Evolutionary conservation across 2,113 vertebrate species (phyloP).

Genomic region (Boulengeromyrus knoepffleri): DNA sequence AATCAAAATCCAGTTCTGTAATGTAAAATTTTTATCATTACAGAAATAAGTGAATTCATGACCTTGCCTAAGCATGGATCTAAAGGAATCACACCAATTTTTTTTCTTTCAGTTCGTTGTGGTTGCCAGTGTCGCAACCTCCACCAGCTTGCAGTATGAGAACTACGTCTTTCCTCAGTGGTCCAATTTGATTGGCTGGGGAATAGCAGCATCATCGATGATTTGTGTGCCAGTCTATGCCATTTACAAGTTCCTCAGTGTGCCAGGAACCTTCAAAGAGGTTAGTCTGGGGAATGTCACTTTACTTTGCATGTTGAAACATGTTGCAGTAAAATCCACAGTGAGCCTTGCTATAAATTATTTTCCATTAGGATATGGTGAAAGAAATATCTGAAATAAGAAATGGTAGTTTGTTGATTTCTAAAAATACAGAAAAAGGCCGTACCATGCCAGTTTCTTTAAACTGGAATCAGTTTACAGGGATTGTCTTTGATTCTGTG

Average conservation of each 20-base stretch:
- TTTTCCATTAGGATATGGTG: not conserved
- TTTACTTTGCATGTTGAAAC: not conserved
- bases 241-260: conserved; percentile 80
- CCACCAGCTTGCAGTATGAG: conserved; percentile 79
- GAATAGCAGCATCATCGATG: conserved; percentile 89
- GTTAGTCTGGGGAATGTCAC: conserved; percentile 54
- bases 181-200: conserved; percentile 85
- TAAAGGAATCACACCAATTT: conserved; percentile 3
- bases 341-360: not conserved
- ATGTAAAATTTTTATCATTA: not conserved
- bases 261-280: conserved; percentile 78
- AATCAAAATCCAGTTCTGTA: not conserved
- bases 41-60: not conserved
- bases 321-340: not conserved
- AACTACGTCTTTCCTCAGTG: conserved; percentile 83
- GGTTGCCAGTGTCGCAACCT: conserved; percentile 82
- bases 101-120: conserved; percentile 76
- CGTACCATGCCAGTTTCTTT: not conserved
- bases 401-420: not conserved
- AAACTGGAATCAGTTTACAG: not conserved
- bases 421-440: not conserved
- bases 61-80: not conserved
- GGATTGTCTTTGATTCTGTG: not conserved
- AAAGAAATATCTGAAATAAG: not conserved
- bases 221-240: conserved; percentile 79